Conservation (phyloP, 2,888 invertebrate species). For the Leucozona laternaria region DNA sequence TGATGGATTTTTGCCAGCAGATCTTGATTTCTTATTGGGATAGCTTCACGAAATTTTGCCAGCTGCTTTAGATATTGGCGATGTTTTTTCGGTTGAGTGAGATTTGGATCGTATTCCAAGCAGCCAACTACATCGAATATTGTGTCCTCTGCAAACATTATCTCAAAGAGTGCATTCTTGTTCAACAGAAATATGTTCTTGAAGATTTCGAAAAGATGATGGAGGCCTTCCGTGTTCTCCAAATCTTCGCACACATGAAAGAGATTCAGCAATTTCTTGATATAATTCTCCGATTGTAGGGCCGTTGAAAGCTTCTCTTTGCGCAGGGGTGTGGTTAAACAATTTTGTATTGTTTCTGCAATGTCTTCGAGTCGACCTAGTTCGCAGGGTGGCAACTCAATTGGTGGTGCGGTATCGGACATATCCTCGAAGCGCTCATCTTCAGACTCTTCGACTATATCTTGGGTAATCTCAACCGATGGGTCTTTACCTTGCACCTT, state of each 20-base stretch:
- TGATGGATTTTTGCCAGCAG: constrained; percentile 99
- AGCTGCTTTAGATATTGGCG: constrained; percentile 97
- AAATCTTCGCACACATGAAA: constrained; percentile 99
- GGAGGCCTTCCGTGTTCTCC: constrained; percentile 96
- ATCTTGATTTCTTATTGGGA: constrained; percentile 97
- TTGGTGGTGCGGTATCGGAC: constrained; percentile 96
- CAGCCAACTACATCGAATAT: constrained; percentile 99
- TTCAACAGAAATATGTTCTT: constrained; percentile 99
- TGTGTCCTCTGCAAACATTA: constrained; percentile 98
- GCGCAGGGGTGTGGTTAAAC: constrained; percentile 93
- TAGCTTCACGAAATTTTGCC: constrained; percentile 96
- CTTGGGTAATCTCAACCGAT: constrained; percentile 98
- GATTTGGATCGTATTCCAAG: constrained; percentile 97
- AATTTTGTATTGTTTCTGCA: constrained; percentile 95
- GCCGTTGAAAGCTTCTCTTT: constrained; percentile 97
- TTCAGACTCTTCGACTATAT: constrained; percentile 97
- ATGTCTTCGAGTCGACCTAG: constrained; percentile 97
- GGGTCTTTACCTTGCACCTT: constrained; percentile 99
- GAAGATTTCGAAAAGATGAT: constrained; percentile 98
- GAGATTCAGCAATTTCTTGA: constrained; percentile 95
- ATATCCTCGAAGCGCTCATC: constrained; percentile 99
- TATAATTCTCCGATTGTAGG: constrained; percentile 97
- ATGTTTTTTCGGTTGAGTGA: constrained; percentile 94
- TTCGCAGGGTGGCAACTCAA: constrained; percentile 98
- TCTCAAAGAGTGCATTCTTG: constrained; percentile 98